Conservation (phyloP, 1,140 invertebrate species). For the Prorops nasuta region DNA sequence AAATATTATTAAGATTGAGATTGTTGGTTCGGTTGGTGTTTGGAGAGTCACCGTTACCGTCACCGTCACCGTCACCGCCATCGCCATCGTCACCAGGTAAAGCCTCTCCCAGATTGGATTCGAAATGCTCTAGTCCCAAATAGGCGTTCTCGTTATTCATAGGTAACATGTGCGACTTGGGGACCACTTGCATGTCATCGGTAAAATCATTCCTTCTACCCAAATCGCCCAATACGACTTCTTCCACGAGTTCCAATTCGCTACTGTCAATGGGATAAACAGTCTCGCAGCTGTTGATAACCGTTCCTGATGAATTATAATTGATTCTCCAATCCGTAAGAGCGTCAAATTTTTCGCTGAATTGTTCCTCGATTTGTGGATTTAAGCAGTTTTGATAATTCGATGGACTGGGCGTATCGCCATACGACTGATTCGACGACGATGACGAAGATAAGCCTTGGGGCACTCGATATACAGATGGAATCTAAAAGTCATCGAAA, state of each 20-base stretch:
- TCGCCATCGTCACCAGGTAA: too few relatives aligned
- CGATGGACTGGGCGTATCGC: conserved; percentile 30
- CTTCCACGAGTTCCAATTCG: conserved; percentile 31
- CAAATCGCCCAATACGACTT: conserved; percentile 23
- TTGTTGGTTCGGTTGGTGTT: too few relatives aligned
- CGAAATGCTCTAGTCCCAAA: too few relatives aligned
- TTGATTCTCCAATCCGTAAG: conserved; percentile 18
- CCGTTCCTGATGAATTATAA: conserved; percentile 25
- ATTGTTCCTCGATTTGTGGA: conserved; percentile 21
- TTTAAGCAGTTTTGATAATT: conserved; percentile 23
- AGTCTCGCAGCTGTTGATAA: conserved; percentile 22
- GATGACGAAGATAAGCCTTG: conserved; percentile 29
- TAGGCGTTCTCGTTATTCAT: too few relatives aligned
- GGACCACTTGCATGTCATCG: conserved; percentile 21
- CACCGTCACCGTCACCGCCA: too few relatives aligned
- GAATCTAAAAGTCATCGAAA: not conserved
- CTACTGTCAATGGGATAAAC: conserved; percentile 22
- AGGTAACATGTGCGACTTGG: conserved; percentile 7
- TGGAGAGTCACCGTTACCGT: too few relatives aligned
- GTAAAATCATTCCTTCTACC: not conserved
- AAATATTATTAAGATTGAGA: too few relatives aligned
- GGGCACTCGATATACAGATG: conserved; percentile 5
- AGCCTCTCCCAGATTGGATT: too few relatives aligned
- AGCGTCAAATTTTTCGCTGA: conserved; percentile 19
- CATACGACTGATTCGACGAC: conserved; percentile 36